Evolutionary conservation across 2,797 vertebrate species (phyloP).

Genomic region (Halcyon badia): DNA sequence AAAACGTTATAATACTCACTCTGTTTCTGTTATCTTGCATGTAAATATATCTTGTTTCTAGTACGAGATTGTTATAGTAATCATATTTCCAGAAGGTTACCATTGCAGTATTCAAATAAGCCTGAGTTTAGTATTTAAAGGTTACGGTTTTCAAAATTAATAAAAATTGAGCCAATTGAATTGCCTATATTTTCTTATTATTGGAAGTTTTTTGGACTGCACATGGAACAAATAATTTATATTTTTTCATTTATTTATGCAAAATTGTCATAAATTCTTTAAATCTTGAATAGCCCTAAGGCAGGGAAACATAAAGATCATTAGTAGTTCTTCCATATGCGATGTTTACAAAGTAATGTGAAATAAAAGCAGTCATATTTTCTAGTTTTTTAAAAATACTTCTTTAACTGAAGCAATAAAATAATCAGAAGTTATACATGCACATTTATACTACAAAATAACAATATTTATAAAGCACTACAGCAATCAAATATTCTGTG

Average conservation of each 20-base stretch:
- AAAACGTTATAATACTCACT: background rate
- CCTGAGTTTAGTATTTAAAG: background rate
- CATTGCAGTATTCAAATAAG: background rate
- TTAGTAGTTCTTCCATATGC: background rate
- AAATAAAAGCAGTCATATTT: background rate
- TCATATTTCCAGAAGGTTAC: background rate
- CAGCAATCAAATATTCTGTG: background rate
- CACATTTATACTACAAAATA: background rate
- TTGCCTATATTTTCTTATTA: background rate
- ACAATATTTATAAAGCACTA: background rate
- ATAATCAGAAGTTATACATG: background rate
- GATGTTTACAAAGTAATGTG: background rate
- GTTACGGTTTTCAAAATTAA: background rate
- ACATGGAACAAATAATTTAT: background rate
- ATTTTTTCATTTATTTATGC: background rate
- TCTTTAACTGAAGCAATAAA: background rate
- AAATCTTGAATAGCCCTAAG: background rate
- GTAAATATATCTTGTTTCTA: background rate
- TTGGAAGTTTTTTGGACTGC: background rate
- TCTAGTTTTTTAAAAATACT: background rate
- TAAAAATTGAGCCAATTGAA: background rate
- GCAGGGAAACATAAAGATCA: background rate
- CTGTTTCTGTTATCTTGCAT: background rate
- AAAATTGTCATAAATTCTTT: background rate
- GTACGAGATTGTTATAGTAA: background rate